phyloP scores from a whole-genome alignment of 2,113 vertebrate species.

The Trogon surrucura region DNA sequence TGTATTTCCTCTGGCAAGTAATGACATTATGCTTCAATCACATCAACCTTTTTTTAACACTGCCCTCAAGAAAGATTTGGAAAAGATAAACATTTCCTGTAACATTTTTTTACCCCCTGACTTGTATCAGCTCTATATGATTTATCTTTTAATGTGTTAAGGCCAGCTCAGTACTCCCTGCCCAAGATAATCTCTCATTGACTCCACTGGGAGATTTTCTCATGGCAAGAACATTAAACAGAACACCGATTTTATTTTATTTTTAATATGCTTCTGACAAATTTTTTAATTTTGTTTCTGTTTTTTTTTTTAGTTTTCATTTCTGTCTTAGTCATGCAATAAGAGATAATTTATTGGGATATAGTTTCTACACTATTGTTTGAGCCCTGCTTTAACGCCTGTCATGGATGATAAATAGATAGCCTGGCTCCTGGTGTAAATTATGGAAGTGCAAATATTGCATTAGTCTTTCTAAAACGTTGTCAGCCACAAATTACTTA shows the following conservation, averaged over 20 bases:
- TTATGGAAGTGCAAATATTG: neutral
- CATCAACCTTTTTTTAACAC: slow-evolving; percentile 46
- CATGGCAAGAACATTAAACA: slow-evolving; percentile 16
- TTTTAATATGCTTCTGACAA: slow-evolving; percentile 7
- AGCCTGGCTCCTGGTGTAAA: neutral
- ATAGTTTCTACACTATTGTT: neutral
- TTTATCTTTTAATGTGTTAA: slow-evolving; percentile 61
- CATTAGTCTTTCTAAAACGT: neutral
- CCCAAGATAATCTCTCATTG: slow-evolving; percentile 49
- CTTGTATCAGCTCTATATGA: slow-evolving; percentile 39
- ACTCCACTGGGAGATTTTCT: slow-evolving; percentile 27
- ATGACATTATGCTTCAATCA: slow-evolving; percentile 54
- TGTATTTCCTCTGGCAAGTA: slow-evolving; percentile 43
- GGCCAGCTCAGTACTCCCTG: slow-evolving; percentile 20
- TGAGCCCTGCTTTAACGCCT: neutral
- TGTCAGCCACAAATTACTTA: neutral
- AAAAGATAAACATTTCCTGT: slow-evolving; percentile 38
- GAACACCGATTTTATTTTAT: neutral
- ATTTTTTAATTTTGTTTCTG: neutral
- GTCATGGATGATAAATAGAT: neutral
- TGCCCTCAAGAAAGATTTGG: slow-evolving; percentile 63
- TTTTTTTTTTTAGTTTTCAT: neutral
- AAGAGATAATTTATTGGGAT: slow-evolving; percentile 3
- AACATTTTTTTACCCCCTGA: rapidly evolving
- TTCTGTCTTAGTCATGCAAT: neutral